phyloP scores from a whole-genome alignment of 2,113 vertebrate genomes.

The Ranitomeya imitator region DNA sequence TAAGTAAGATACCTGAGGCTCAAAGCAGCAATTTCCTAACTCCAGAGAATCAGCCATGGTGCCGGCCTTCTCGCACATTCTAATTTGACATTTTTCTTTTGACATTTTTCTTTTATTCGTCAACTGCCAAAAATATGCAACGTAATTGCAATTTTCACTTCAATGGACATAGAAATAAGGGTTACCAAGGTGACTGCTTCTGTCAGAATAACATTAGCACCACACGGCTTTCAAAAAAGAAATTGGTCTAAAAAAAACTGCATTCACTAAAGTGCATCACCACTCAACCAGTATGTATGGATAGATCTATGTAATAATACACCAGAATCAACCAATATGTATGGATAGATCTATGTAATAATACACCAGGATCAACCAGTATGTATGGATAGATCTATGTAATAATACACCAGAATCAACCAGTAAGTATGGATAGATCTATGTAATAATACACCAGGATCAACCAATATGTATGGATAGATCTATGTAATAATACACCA shows the following conservation, averaged over 20 bases:
- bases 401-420: background rate
- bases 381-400: too few species aligned
- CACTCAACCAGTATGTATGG: background rate
- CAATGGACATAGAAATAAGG: background rate
- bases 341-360: too few species aligned
- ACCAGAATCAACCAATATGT: too few species aligned
- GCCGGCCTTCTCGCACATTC: background rate
- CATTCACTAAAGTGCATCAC: background rate
- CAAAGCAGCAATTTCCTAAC: background rate
- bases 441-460: too few species aligned
- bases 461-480: too few species aligned
- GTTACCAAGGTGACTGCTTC: background rate
- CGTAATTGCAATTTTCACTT: constrained; percentile 12
- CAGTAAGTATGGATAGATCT: too few species aligned
- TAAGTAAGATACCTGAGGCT: background rate
- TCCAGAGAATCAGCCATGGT: background rate
- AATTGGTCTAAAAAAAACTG: background rate
- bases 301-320: background rate
- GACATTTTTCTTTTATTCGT: constrained; percentile 4
- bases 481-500: too few species aligned
- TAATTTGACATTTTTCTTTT: constrained; percentile 18
- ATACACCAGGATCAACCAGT: too few species aligned
- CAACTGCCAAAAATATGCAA: constrained; percentile 1
- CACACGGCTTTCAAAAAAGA: background rate
- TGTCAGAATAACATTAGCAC: constrained; percentile 3